Evolutionary conservation across 2,113 vertebrate genomes (phyloP).

Genomic region (Corydoras sp.): DNA sequence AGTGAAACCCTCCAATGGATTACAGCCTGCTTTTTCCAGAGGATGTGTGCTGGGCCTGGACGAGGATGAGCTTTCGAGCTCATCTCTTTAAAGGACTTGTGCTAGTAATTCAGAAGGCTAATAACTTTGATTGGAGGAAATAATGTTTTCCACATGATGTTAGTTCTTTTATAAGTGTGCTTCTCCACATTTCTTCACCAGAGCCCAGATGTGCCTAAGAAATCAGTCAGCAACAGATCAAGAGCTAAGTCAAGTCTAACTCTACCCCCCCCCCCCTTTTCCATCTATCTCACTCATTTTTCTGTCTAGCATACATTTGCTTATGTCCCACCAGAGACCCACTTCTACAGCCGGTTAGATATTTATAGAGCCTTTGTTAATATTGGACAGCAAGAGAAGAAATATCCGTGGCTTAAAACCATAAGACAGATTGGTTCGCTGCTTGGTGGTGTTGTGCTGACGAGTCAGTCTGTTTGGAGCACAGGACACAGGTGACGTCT

Average conservation of each 20-base stretch:
- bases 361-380: constrained; percentile 64
- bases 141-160: constrained; percentile 46
- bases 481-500: constrained; percentile 56
- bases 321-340: constrained; percentile 53
- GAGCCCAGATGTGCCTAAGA: constrained; percentile 41
- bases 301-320: constrained; percentile 40
- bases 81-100: constrained; percentile 33
- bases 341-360: constrained; percentile 54
- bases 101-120: constrained; percentile 38
- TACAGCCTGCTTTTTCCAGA: background rate
- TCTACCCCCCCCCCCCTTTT: constrained; percentile 7
- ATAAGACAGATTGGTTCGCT: constrained; percentile 62
- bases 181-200: constrained; percentile 16
- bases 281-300: constrained; percentile 36
- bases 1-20: constrained; percentile 13
- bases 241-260: constrained; percentile 20
- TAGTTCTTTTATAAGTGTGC: constrained; percentile 21
- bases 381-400: constrained; percentile 61
- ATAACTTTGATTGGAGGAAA: constrained; percentile 43
- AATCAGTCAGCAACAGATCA: constrained; percentile 39
- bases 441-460: constrained; percentile 52
- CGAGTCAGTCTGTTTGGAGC: constrained; percentile 42
- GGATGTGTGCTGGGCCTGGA: background rate
- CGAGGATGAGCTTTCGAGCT: constrained; percentile 27
- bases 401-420: constrained; percentile 61